Evolutionary conservation across 1,140 invertebrate species (phyloP).

Genomic region (Dinoponera quadriceps): DNA sequence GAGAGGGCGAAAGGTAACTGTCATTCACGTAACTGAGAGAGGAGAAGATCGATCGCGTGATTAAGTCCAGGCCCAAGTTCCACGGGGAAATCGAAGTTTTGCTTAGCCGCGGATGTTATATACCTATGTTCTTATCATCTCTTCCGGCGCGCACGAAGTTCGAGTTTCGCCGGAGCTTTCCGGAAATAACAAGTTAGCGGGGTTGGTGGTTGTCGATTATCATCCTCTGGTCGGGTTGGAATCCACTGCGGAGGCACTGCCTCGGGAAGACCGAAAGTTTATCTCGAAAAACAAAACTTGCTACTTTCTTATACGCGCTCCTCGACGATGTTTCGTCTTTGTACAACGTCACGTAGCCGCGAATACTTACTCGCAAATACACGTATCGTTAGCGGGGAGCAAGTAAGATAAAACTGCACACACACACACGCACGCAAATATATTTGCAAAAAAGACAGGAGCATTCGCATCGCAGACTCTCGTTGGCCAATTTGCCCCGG

Average conservation of each 20-base stretch:
- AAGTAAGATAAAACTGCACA: background rate
- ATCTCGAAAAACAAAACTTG: background rate
- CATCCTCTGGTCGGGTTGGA: slow-evolving; percentile 11
- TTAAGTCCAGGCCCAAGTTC: slow-evolving; percentile 55
- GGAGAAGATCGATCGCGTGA: background rate
- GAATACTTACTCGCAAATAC: too few relatives aligned
- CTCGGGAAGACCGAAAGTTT: background rate
- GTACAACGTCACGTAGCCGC: background rate
- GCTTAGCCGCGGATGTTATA: slow-evolving; percentile 15
- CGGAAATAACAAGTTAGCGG: slow-evolving; percentile 60
- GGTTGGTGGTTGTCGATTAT: slow-evolving; percentile 51
- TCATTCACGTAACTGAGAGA: background rate
- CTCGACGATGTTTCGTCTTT: background rate
- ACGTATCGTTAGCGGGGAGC: background rate
- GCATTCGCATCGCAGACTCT: too few relatives aligned
- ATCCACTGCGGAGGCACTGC: background rate
- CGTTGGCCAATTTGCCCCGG: too few relatives aligned
- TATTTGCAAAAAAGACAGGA: too few relatives aligned
- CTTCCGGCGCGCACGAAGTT: slow-evolving; percentile 11
- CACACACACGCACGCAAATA: background rate
- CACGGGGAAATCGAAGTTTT: slow-evolving; percentile 53
- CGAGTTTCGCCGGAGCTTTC: slow-evolving; percentile 40
- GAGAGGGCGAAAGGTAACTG: background rate
- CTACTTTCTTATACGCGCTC: background rate
- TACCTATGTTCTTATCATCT: slow-evolving; percentile 54